Conservation (phyloP, 2,888 invertebrate species). For the Venustoraphidia nigricollis region DNA sequence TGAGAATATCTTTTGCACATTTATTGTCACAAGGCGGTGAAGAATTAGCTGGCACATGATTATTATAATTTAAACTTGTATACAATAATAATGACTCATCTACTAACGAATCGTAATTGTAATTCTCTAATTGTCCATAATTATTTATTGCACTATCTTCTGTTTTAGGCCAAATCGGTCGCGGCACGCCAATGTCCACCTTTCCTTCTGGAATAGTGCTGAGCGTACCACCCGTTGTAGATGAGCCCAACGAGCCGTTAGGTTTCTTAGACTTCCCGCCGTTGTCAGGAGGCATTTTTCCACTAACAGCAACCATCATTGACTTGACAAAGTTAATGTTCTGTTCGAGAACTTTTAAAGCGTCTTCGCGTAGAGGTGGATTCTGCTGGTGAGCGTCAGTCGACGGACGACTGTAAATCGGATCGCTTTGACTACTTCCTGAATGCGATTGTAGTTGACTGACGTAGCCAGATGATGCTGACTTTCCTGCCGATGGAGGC, state of each 20-base stretch:
- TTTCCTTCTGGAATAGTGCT: conserved; percentile 31
- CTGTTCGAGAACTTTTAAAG: conserved; percentile 23
- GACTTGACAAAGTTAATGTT: conserved; percentile 26
- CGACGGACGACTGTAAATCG: conserved; percentile 12
- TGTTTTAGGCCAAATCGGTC: conserved; percentile 27
- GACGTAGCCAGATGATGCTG: conserved; percentile 26
- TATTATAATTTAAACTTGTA: conserved; percentile 22
- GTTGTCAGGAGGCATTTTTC: conserved; percentile 9
- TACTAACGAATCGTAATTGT: conserved; percentile 23
- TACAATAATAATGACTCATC: conserved; percentile 26
- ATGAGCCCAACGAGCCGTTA: conserved; percentile 13
- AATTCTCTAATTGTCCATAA: conserved; percentile 8
- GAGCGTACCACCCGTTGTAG: conserved; percentile 20
- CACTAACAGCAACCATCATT: conserved; percentile 19
- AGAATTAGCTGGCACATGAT: conserved; percentile 11
- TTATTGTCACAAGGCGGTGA: conserved; percentile 9
- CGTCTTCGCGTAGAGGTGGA: conserved; percentile 19
- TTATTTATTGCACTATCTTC: conserved; percentile 8
- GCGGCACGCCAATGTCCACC: conserved; percentile 26
- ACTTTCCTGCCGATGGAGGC: conserved; percentile 19
- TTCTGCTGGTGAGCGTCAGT: conserved; percentile 10
- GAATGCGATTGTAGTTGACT: conserved; percentile 18
- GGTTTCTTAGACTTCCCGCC: conserved; percentile 14
- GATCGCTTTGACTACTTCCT: conserved; percentile 17
- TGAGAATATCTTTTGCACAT: conserved; percentile 25